Evolutionary conservation across 2,888 invertebrate genomes (phyloP), one percentile per base, ranked within the genome.

Genomic region (Leuctra nigra): DNA sequence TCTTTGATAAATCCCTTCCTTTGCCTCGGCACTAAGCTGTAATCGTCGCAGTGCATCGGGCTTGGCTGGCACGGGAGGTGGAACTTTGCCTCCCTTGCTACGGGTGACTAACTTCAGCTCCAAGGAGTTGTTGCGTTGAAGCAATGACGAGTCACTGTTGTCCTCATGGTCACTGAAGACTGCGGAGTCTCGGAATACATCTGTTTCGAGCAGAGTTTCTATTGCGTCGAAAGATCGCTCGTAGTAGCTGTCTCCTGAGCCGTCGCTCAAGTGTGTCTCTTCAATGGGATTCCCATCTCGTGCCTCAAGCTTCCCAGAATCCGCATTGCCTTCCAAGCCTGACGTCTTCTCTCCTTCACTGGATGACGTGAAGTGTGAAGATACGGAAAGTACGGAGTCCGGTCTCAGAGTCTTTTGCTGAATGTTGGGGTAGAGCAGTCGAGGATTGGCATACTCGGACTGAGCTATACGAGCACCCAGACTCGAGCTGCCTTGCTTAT

Each of bases 391-490:
- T 33, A 81, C 74, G 24, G 70, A 70, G 55, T 70, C 68, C 3
- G 73, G 71, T 48, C 73, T 61, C n/a, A 66, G 63, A 6, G 65
- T 64, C 56, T 66, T 65, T 39, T 63, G 62, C 53, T 59, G 60
- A 36, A 60, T 55, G 39, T 65, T 71, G 4, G 76, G 73, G 39
- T 80, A 79, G 18, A 90, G 73, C 16, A 85, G 82, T 52, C 83
- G 81, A 0, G 91, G 91, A 69, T 91, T 89, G 0, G 86, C 88
- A 65, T 92, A 92, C 68, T 92, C 91, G 0, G 88, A 84, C 52
- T 71, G 68, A 1, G 93, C 93, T 68, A 94, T 90, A 61, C 92
- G 82, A 38, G 91, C 92, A 0, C 92, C 92, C 63, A 91, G 79
- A 59, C 84, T 80, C 62, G 87, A 86, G 63, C 91, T 90, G 11